Evolutionary conservation across 2,797 vertebrate genomes (phyloP), one percentile per base, ranked within the genome.

Genomic region (Gallinago stenura): DNA sequence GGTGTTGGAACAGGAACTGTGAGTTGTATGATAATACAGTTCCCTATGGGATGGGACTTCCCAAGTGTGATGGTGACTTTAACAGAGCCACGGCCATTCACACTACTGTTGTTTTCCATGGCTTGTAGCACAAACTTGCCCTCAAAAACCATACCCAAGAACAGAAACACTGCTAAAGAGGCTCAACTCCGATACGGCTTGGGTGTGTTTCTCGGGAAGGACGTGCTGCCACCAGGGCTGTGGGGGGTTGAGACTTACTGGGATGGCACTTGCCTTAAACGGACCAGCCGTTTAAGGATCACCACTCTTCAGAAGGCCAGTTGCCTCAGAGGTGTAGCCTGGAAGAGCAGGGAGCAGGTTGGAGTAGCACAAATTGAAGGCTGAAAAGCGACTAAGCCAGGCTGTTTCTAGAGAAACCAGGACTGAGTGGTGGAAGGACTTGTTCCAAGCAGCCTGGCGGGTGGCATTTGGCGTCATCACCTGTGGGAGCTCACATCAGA

Each of bases 11-110:
- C 41, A 57, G 85, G 51, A 70, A 35, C 71, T 85, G 68, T 53
- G 66, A 43, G 24, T 39, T 35, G 8, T 26, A 3, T 30, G 45
- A 31, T 21, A 51, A 35, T 9, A 10, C 0, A 4, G 25, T 60
- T 80, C 8, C 62, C 37, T 33, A 2, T 0, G 2, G 46, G 41
- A 79, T 2, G 0, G 33, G n/a, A 60, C 37, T 70, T 78, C 46
- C 37, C 12, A 64, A 58, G 24, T 7, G 22, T 35, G 26, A 16
- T 6, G 24, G 15, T 69, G 53, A 41, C 56, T 53, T 48, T 26
- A 43, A 18, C 7, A 58, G n/a, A n/a, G 39, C 6, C 45, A 35
- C 31, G 54, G 28, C 12, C 30, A 43, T 61, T 61, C 43, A 15
- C 2, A 0, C 50, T 46, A 5, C 61, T 65, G 15, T 45, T 60